Conservation (phyloP, 2,797 vertebrate genomes). For the Parauchenoglanis punctatus region DNA sequence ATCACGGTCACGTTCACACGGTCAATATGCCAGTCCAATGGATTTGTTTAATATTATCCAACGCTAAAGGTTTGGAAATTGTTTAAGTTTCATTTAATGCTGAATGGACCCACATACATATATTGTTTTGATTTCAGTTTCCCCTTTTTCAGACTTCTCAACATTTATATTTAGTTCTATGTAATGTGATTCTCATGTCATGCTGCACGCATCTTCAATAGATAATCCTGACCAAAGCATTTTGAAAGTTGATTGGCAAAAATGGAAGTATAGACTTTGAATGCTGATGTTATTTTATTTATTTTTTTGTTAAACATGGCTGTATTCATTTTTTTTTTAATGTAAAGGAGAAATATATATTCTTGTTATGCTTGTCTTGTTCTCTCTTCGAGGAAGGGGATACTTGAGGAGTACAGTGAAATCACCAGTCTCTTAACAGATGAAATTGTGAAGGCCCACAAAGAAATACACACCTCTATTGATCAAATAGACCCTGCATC, state of each 20-base stretch:
- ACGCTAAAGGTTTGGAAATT: too few species aligned
- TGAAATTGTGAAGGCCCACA: slow-evolving; percentile 91
- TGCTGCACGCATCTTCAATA: background rate
- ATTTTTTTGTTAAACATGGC: background rate
- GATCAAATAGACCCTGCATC: slow-evolving; percentile 89
- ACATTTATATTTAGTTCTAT: background rate
- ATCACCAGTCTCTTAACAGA: slow-evolving; percentile 94
- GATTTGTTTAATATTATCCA: too few species aligned
- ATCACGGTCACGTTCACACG: too few species aligned
- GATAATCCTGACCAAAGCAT: background rate
- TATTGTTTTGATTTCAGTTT: background rate
- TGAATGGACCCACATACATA: too few species aligned
- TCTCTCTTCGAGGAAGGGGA: slow-evolving; percentile 80
- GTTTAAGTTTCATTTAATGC: too few species aligned
- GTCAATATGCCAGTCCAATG: too few species aligned
- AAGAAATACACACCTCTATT: slow-evolving; percentile 88
- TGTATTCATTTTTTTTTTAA: background rate
- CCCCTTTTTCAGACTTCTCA: background rate
- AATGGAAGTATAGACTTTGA: background rate
- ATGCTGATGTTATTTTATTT: background rate
- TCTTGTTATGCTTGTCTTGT: background rate
- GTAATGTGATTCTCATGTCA: background rate
- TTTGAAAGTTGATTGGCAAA: background rate
- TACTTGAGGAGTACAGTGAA: slow-evolving; percentile 94
- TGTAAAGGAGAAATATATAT: background rate